These are phyloP conservation scores for Tringa solitaria DNA, from an alignment of 2,113 vertebrate species.

Conservation along the genomic window DNA sequence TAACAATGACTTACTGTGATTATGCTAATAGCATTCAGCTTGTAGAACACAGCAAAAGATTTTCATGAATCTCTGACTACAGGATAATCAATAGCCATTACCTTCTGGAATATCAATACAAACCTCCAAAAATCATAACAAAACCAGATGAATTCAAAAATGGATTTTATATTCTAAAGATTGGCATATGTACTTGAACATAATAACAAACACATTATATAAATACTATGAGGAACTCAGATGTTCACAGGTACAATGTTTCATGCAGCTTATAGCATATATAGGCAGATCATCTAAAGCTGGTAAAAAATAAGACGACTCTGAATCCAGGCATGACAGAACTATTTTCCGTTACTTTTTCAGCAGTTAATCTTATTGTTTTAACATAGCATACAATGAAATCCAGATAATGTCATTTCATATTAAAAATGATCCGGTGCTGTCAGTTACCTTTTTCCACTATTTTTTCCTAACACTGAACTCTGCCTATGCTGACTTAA, in stretches of 20 bases:
- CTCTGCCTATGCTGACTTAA: neutral
- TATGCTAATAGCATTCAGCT: neutral
- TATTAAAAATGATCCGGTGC: neutral
- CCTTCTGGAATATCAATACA: neutral
- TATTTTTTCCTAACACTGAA: neutral
- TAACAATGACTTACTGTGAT: neutral
- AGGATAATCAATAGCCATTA: neutral
- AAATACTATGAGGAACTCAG: neutral
- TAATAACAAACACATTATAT: neutral
- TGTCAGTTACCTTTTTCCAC: neutral
- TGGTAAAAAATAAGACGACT: neutral
- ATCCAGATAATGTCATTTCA: neutral
- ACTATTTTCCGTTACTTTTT: neutral
- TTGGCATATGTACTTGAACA: neutral
- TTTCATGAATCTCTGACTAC: neutral
- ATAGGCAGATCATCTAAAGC: neutral
- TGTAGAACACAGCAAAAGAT: neutral
- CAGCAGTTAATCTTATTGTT: neutral
- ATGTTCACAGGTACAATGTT: neutral
- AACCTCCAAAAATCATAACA: neutral
- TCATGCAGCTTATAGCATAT: neutral
- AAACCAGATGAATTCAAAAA: neutral
- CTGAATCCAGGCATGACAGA: neutral
- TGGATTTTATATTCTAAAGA: neutral
- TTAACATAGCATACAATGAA: neutral